These are phyloP conservation scores for Phylloscopus whistleri DNA, from an alignment of 2,113 vertebrate genomes.

Conservation along the genomic window DNA sequence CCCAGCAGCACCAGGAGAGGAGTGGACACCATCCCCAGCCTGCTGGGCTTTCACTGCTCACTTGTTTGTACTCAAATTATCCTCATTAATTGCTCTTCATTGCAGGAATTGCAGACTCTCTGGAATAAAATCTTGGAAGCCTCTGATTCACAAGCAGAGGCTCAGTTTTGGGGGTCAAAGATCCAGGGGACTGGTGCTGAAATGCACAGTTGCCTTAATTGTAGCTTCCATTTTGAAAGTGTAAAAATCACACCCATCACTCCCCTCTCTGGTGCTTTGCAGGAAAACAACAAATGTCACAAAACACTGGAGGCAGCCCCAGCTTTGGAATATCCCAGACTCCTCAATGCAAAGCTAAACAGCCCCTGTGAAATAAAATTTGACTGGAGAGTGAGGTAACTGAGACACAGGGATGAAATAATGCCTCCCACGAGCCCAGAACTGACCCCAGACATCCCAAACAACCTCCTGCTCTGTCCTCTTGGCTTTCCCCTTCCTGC, in stretches of 20 bases:
- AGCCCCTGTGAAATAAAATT: not conserved
- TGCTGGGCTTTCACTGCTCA: not conserved
- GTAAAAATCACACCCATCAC: not conserved
- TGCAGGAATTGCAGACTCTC: not conserved
- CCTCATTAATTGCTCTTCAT: not conserved
- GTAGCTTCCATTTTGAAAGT: not conserved
- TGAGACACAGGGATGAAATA: not conserved
- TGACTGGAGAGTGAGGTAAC: not conserved
- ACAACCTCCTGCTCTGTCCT: not conserved
- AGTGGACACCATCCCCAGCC: not conserved
- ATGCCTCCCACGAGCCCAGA: not conserved
- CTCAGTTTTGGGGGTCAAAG: not conserved
- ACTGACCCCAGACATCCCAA: not conserved
- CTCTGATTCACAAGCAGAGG: not conserved
- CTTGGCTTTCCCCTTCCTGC: not conserved
- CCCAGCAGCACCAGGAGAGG: not conserved
- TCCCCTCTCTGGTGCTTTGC: not conserved
- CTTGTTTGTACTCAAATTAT: not conserved
- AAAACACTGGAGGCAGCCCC: not conserved
- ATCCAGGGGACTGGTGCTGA: not conserved
- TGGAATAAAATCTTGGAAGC: not conserved
- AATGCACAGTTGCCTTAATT: not conserved
- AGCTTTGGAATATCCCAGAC: not conserved
- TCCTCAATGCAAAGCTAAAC: not conserved
- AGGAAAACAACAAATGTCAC: not conserved